Evolutionary conservation across 2,113 vertebrate genomes (phyloP).

Genomic region (Bos indicus): DNA sequence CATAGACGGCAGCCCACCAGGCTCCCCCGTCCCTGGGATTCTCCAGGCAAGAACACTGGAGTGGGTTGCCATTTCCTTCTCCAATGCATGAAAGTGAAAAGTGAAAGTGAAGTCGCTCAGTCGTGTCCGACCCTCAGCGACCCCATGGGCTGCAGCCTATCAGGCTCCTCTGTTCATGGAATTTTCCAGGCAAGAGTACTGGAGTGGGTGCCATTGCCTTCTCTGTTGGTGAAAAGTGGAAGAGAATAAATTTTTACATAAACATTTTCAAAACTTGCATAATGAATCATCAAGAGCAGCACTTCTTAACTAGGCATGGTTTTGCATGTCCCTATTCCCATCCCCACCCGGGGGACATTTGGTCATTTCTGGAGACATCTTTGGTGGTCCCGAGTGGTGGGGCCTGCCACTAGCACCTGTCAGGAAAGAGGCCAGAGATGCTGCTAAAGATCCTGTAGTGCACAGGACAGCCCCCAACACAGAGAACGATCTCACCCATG

Average conservation of each 20-base stretch:
- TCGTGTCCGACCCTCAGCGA: accelerated
- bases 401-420: neutral
- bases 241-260: neutral
- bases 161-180: too few species aligned
- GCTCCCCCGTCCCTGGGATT: too few species aligned
- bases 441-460: neutral
- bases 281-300: neutral
- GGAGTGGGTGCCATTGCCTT: too few species aligned
- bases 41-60: too few species aligned
- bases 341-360: neutral
- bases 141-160: too few species aligned
- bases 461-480: too few species aligned
- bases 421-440: neutral
- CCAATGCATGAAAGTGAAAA: too few species aligned
- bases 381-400: neutral
- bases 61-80: too few species aligned
- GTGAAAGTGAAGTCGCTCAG: too few species aligned
- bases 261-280: neutral
- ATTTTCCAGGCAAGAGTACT: too few species aligned
- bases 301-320: neutral
- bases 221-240: neutral
- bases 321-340: neutral
- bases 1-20: too few species aligned
- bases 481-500: neutral
- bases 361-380: neutral